These are phyloP conservation scores for Crotalus helleri DNA, from an alignment of 2,113 vertebrate genomes.

Conservation along the genomic window DNA sequence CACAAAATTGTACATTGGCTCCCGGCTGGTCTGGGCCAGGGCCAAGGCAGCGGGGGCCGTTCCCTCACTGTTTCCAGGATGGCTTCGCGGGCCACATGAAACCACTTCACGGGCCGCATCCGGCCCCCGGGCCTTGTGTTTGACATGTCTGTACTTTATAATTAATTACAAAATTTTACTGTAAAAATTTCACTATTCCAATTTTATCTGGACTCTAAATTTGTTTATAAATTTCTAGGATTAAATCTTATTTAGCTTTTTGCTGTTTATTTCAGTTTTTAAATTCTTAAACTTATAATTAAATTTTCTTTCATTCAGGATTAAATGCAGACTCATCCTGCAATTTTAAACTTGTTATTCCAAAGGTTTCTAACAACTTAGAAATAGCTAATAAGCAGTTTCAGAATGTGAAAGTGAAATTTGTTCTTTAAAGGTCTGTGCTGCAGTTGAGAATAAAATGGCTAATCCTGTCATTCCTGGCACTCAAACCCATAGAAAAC, in stretches of 20 bases:
- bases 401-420: not conserved
- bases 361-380: not conserved
- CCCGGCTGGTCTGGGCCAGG: too few species aligned
- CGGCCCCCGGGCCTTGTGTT: too few species aligned
- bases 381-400: not conserved
- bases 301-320: not conserved
- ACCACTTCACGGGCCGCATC: too few species aligned
- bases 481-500: not conserved
- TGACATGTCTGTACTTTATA: not conserved
- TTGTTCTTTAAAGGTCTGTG: not conserved
- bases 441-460: not conserved
- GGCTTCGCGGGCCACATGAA: too few species aligned
- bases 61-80: too few species aligned
- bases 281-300: not conserved
- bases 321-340: not conserved
- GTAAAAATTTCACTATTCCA: too few species aligned
- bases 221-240: too few species aligned
- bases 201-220: too few species aligned
- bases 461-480: not conserved
- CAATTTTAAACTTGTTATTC: not conserved
- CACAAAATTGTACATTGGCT: too few species aligned
- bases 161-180: too few species aligned
- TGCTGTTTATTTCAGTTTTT: not conserved
- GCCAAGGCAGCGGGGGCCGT: too few species aligned
- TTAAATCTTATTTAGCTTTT: not conserved